Conservation (phyloP, 2,797 vertebrate species). For the Sebastes diaconus region DNA sequence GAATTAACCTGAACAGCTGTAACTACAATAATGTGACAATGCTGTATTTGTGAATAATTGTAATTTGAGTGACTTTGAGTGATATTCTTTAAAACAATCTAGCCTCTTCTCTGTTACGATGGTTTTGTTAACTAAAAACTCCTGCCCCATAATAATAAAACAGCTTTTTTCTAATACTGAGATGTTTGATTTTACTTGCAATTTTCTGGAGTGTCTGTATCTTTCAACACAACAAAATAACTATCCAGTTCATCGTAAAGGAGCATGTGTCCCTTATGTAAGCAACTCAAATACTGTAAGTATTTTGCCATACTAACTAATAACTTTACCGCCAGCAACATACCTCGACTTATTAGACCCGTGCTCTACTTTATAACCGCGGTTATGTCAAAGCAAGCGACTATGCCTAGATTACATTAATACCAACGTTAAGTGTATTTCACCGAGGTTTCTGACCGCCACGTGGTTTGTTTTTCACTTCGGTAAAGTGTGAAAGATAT, state of each 20-base stretch:
- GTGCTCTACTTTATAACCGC: too few species aligned
- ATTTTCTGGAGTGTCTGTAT: not conserved
- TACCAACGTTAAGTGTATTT: too few species aligned
- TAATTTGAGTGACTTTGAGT: not conserved
- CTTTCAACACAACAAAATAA: not conserved
- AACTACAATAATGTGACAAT: constrained; percentile 1
- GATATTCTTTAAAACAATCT: not conserved
- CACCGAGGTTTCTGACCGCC: too few species aligned
- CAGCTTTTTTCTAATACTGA: not conserved
- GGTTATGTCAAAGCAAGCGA: too few species aligned
- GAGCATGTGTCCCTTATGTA: too few species aligned
- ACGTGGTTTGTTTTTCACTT: too few species aligned
- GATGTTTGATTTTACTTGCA: not conserved
- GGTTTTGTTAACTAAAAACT: not conserved
- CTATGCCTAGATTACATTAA: too few species aligned
- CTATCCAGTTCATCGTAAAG: not conserved
- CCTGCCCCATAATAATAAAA: constrained; percentile 7
- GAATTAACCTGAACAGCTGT: not conserved
- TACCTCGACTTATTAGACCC: too few species aligned
- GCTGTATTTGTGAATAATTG: constrained; percentile 13
- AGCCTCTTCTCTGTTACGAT: not conserved
- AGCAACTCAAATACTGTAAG: too few species aligned
- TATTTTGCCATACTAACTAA: too few species aligned
- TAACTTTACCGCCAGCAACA: too few species aligned
- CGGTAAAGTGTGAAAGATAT: too few species aligned